A percentile compares a stretch with the other conserved stretches of the same genome.
Evolutionary conservation across 2,888 invertebrate species (phyloP).

Genomic region (Harmothoe impar): DNA sequence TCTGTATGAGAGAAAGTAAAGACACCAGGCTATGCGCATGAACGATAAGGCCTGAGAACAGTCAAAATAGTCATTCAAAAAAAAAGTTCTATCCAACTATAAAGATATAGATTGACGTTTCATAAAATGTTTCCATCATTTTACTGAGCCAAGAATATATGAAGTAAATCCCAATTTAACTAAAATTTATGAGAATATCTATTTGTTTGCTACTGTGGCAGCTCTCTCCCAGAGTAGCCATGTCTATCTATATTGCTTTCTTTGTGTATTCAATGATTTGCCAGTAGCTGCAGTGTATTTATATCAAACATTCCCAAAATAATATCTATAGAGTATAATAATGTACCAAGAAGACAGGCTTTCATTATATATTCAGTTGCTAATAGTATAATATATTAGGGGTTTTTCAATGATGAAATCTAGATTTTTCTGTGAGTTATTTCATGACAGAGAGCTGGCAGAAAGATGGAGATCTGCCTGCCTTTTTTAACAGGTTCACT

Average conservation of each 20-base stretch:
- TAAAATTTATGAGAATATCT: neutral
- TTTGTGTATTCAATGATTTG: neutral
- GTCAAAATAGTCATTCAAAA: too few relatives aligned
- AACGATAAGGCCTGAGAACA: too few relatives aligned
- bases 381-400: neutral
- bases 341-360: neutral
- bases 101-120: neutral
- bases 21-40: too few relatives aligned
- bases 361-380: neutral
- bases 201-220: neutral
- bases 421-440: neutral
- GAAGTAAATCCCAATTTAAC: neutral
- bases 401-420: neutral
- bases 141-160: neutral
- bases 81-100: neutral
- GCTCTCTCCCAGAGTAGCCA: neutral
- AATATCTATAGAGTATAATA: neutral
- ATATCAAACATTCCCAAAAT: conserved; percentile 22
- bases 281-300: neutral
- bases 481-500: neutral
- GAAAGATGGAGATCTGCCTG: neutral
- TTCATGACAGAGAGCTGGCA: neutral
- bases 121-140: neutral
- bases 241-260: neutral
- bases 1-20: too few relatives aligned